phyloP scores from a whole-genome alignment of 2,797 vertebrate genomes.

The Sebastes melanostomus region DNA sequence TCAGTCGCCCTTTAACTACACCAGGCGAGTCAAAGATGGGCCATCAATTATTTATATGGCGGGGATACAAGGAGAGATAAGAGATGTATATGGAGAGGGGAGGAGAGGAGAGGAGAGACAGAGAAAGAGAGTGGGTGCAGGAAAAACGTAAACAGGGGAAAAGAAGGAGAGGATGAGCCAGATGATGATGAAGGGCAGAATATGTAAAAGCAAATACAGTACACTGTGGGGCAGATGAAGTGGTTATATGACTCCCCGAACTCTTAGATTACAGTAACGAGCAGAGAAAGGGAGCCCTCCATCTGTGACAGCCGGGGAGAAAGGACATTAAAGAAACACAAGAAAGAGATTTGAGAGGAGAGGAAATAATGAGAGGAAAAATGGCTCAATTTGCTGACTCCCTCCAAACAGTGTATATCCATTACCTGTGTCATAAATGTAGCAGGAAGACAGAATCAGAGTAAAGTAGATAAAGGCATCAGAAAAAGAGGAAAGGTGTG shows the following conservation, averaged over 20 bases:
- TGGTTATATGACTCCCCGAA: constrained; percentile 12
- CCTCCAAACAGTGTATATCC: constrained; percentile 32
- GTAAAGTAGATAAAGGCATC: constrained; percentile 29
- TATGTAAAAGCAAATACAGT: constrained; percentile 29
- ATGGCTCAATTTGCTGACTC: constrained; percentile 41
- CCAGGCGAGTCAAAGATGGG: constrained; percentile 63
- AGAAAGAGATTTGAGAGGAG: constrained; percentile 28
- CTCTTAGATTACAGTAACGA: not conserved
- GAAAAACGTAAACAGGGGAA: constrained; percentile 15
- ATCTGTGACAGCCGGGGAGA: constrained; percentile 25
- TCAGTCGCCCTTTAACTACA: constrained; percentile 71
- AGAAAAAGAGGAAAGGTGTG: constrained; percentile 12
- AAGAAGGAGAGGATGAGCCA: constrained; percentile 12
- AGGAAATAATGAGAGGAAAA: constrained; percentile 48
- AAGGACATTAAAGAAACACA: constrained; percentile 22
- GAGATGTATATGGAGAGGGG: constrained; percentile 42
- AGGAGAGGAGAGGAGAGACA: constrained; percentile 3
- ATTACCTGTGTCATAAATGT: constrained; percentile 42
- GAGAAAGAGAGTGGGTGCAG: not conserved
- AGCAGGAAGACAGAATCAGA: constrained; percentile 5
- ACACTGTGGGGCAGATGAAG: constrained; percentile 25
- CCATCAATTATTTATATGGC: constrained; percentile 76
- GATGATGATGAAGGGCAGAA: constrained; percentile 12
- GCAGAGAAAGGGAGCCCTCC: constrained; percentile 14
- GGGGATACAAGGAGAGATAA: constrained; percentile 55